phyloP scores from a whole-genome alignment of 2,888 invertebrate genomes.

The Rhogogaster chlorosoma region DNA sequence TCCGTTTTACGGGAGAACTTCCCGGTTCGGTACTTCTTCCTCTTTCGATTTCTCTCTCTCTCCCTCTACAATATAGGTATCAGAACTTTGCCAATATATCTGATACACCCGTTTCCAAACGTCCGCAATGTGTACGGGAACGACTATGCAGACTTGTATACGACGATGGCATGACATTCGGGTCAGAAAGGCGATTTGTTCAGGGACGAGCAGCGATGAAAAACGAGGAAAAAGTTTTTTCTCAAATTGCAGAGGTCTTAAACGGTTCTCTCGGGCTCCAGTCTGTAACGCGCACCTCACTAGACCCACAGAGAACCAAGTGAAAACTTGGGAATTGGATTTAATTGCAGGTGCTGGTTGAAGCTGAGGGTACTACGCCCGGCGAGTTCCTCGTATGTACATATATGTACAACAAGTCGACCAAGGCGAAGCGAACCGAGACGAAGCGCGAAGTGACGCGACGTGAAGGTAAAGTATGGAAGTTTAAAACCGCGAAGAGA shows the following conservation, averaged over 20 bases:
- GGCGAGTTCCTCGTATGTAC: slow-evolving; percentile 14
- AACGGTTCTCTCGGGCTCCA: neutral
- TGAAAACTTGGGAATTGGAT: neutral
- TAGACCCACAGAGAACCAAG: neutral
- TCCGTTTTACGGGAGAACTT: slow-evolving; percentile 43
- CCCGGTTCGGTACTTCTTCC: slow-evolving; percentile 38
- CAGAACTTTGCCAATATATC: slow-evolving; percentile 49
- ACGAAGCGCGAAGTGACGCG: slow-evolving; percentile 23
- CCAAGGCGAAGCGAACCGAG: slow-evolving; percentile 8
- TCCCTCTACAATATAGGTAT: slow-evolving; percentile 10
- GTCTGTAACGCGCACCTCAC: neutral
- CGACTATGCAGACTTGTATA: neutral
- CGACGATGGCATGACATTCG: neutral
- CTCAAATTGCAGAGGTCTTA: neutral
- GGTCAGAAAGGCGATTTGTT: neutral
- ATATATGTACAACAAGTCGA: neutral
- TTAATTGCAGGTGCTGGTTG: neutral
- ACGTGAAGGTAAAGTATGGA: slow-evolving; percentile 24
- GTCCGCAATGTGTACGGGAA: neutral
- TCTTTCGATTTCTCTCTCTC: slow-evolving; percentile 26
- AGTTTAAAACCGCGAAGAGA: slow-evolving; percentile 14
- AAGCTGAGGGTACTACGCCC: neutral
- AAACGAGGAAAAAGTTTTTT: neutral
- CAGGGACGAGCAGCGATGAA: neutral
- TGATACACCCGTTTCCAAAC: slow-evolving; percentile 35